Evolutionary conservation across 2,113 vertebrate genomes (phyloP).

Genomic region (Suricata suricatta): DNA sequence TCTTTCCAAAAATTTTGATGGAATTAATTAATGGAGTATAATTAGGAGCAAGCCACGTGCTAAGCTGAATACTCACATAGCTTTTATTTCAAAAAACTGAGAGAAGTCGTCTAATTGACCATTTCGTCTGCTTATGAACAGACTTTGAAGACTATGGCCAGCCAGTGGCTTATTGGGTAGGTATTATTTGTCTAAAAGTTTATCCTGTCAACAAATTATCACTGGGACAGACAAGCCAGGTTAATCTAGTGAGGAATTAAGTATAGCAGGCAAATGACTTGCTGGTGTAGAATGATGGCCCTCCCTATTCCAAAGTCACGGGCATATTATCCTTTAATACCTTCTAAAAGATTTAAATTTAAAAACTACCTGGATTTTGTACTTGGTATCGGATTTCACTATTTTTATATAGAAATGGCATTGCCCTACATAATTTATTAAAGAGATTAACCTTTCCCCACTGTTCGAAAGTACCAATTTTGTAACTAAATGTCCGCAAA

Average conservation of each 20-base stretch:
- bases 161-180: background rate
- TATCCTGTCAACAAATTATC: background rate
- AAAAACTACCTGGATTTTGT: background rate
- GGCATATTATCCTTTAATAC: background rate
- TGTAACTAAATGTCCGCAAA: background rate
- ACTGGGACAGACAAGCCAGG: background rate
- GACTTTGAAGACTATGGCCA: background rate
- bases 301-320: background rate
- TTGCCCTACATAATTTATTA: background rate
- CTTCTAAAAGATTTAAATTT: background rate
- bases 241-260: background rate
- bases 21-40: conserved; percentile 31
- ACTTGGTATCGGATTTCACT: background rate
- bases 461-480: background rate
- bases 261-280: background rate
- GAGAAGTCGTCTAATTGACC: background rate
- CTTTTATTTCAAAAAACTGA: background rate
- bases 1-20: background rate
- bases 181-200: background rate
- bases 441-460: background rate
- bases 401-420: background rate
- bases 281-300: background rate
- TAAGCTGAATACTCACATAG: background rate
- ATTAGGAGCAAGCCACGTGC: conserved; percentile 28
- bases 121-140: background rate